Evolutionary conservation across 2,797 vertebrate species (phyloP).

Genomic region (Enteromius radiatus): DNA sequence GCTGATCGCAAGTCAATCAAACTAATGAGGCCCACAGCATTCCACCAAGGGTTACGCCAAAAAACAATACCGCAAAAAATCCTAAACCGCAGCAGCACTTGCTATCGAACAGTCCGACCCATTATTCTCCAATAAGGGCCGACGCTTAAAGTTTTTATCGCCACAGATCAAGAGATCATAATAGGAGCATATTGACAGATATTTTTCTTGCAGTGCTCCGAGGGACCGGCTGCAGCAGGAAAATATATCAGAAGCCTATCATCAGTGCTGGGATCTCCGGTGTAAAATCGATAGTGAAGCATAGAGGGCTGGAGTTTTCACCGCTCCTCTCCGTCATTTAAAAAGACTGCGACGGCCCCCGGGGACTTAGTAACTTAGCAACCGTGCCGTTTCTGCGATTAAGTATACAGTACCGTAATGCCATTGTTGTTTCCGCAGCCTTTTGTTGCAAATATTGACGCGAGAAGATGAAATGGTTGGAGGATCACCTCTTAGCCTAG

Average conservation of each 20-base stretch:
- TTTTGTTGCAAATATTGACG: constrained; percentile 83
- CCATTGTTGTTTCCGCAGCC: constrained; percentile 86
- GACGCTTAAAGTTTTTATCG: constrained; percentile 93
- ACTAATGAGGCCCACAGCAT: constrained; percentile 90
- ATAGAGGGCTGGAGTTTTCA: constrained; percentile 99
- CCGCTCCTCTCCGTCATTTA: constrained; percentile 99
- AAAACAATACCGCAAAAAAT: constrained; percentile 59
- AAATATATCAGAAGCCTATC: constrained; percentile 99
- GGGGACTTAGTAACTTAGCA: constrained; percentile 88
- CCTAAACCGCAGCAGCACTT: constrained; percentile 70
- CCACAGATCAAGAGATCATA: constrained; percentile 99
- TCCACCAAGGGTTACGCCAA: constrained; percentile 71
- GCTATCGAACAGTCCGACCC: constrained; percentile 75
- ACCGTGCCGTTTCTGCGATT: constrained; percentile 87
- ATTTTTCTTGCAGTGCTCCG: constrained; percentile 91
- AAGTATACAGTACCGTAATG: constrained; percentile 89
- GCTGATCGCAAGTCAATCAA: constrained; percentile 91
- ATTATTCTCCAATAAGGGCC: constrained; percentile 97
- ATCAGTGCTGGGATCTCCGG: constrained; percentile 96
- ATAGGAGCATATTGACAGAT: constrained; percentile 99
- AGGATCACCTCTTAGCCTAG: constrained; percentile 2
- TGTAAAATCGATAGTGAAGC: constrained; percentile 99
- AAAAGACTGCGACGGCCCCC: constrained; percentile 91
- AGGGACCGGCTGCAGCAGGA: constrained; percentile 90
- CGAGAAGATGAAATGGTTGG: constrained; percentile 38